Conservation (phyloP, 2,113 vertebrate species). For the Neodontobutis hainanensis region DNA sequence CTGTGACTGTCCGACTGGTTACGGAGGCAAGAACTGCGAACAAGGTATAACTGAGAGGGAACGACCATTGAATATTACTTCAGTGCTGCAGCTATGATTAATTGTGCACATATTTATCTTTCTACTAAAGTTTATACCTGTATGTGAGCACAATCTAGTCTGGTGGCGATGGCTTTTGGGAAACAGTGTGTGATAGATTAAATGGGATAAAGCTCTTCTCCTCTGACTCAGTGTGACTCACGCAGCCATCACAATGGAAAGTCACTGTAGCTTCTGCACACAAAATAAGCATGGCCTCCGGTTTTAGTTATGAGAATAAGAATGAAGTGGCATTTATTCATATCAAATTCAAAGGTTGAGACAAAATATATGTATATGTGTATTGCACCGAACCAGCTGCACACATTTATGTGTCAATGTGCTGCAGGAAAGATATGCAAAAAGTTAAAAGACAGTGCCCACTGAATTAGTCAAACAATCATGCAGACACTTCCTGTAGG, state of each 20-base stretch:
- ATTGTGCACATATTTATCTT: background rate
- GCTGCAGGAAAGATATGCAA: background rate
- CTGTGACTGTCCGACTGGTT: conserved; percentile 85
- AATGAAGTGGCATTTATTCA: conserved; percentile 28
- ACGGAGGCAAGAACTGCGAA: conserved; percentile 94
- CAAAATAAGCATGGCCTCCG: conserved; percentile 33
- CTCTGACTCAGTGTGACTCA: conserved; percentile 56
- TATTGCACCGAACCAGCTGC: no score
- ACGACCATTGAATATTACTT: no score
- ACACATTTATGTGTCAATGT: background rate
- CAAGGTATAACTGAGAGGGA: conserved; percentile 81
- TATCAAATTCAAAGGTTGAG: conserved; percentile 19
- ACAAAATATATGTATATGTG: conserved; percentile 3
- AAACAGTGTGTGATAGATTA: conserved; percentile 34
- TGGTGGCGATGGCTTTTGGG: conserved; percentile 9
- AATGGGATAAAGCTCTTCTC: conserved; percentile 25
- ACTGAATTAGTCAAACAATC: background rate
- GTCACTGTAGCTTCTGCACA: conserved; percentile 1
- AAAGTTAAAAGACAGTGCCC: background rate
- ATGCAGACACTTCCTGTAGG: no score
- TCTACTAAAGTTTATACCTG: background rate
- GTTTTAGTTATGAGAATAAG: conserved; percentile 26
- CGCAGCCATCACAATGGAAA: conserved; percentile 17
- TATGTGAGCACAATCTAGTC: conserved; percentile 1
- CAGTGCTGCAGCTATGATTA: no score